These are phyloP conservation scores for Daktulosphaira vitifoliae DNA, from an alignment of 1,140 invertebrate genomes.

Conservation along the genomic window DNA sequence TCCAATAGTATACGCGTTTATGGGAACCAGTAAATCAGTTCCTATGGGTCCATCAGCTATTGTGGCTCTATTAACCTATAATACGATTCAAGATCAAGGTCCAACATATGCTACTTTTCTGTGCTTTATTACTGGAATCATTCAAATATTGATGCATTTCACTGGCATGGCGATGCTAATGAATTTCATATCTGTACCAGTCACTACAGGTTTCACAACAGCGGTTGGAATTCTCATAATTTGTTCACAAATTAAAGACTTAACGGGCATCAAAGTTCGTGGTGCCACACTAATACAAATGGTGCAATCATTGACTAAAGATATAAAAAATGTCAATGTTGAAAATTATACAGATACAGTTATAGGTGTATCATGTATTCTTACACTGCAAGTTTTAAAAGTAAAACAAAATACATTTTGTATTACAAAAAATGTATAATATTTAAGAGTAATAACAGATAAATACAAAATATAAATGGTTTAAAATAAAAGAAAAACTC, in stretches of 20 bases:
- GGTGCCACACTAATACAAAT: slow-evolving; percentile 64
- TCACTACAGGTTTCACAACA: slow-evolving; percentile 88
- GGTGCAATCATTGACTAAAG: slow-evolving; percentile 55
- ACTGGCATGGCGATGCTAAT: slow-evolving; percentile 84
- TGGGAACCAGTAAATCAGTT: slow-evolving; percentile 84
- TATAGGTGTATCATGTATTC: slow-evolving; percentile 61
- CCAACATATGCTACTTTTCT: slow-evolving; percentile 69
- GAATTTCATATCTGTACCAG: slow-evolving; percentile 86
- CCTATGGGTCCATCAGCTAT: slow-evolving; percentile 81
- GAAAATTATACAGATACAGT: slow-evolving; percentile 59
- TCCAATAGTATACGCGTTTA: slow-evolving; percentile 78
- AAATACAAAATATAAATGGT: too few relatives aligned
- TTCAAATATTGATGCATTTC: slow-evolving; percentile 76
- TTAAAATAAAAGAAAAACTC: too few relatives aligned
- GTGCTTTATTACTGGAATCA: slow-evolving; percentile 65
- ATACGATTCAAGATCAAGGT: slow-evolving; percentile 57
- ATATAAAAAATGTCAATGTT: slow-evolving; percentile 51
- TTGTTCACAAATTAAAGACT: slow-evolving; percentile 75
- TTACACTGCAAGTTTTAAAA: slow-evolving; percentile 59
- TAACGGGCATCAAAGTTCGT: slow-evolving; percentile 72
- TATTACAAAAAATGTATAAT: background rate
- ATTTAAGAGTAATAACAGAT: background rate
- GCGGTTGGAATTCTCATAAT: slow-evolving; percentile 86
- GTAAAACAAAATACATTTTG: too few relatives aligned
- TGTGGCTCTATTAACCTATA: slow-evolving; percentile 67